phyloP scores from a whole-genome alignment of 2,797 vertebrate genomes.

The Lepilemur septentrionalis region DNA sequence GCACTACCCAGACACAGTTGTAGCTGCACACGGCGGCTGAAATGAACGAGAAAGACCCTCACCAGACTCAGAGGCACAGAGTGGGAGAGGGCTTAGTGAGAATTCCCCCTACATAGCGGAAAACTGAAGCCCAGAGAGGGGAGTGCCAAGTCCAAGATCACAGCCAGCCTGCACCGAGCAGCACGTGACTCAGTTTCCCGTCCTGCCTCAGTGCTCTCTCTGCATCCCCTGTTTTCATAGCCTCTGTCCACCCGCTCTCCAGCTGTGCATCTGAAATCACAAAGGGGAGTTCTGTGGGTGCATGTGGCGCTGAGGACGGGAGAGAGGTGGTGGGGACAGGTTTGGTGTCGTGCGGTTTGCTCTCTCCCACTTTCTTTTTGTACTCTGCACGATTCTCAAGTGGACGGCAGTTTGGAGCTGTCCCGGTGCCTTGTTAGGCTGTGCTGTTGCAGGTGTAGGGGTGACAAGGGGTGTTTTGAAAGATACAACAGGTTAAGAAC shows the following conservation, averaged over 20 bases:
- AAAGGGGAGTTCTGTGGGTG: too few relatives aligned
- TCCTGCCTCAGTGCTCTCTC: background rate
- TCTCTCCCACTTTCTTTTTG: background rate
- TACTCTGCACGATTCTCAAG: background rate
- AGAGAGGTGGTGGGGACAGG: rapidly evolving
- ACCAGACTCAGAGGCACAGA: background rate
- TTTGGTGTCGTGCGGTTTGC: background rate
- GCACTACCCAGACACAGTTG: rapidly evolving
- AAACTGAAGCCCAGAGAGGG: background rate
- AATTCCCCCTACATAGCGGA: background rate
- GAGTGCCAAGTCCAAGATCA: background rate
- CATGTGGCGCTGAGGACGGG: rapidly evolving
- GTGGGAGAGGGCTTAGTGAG: background rate
- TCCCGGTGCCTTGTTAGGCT: background rate
- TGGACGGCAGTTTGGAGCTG: background rate
- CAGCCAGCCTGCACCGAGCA: rapidly evolving
- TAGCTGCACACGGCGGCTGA: background rate
- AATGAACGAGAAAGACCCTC: background rate
- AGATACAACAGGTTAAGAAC: background rate
- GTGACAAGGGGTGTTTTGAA: background rate
- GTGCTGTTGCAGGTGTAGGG: background rate
- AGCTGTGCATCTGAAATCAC: background rate
- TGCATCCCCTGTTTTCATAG: rapidly evolving
- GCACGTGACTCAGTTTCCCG: background rate
- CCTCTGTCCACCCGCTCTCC: rapidly evolving